Base-by-base conservation (phyloP, 2,888 invertebrate species). In the Apodemia mormo region DNA sequence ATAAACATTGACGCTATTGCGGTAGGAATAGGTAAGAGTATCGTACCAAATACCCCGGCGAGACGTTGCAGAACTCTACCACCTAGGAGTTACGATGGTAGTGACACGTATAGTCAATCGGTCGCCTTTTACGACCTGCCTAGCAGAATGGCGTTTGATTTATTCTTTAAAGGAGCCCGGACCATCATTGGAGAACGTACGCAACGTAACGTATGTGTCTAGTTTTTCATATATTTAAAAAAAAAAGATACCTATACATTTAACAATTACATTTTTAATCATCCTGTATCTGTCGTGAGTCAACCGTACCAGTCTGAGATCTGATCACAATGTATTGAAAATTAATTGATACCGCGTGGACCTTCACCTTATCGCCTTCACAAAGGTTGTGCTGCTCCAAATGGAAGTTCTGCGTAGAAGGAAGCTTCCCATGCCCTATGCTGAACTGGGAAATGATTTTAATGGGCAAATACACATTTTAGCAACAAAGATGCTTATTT, bases 271-370 rank as follows among this genome's bases (percentile, higher is more conserved):
- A 54, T 22, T 61, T 61, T 33, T 14, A 61, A 66, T 49, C 66
- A 66, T 8, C 14, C 45, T 66, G 66, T 66, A 52, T 33, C 14
- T 30, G 8, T 1, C 10, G 49, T 66, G 66, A 66, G 66, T 66
- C 66, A 66, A 66, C 61, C 65, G 22, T 9, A 5, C 49, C 3
- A 37, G 30, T 12, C 65, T 69, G 6, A 69, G 61, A 70, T 72
- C 70, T 43, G 72, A 68, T 72, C 70, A 70, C 70, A 69, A 72
- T 65, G 67, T 67, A 72, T 70, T 68, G 64, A 58, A 37, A 37
- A 68, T 69, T 66, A 70, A 70, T 68, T 70, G 64, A 69, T 71
- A 30, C 33, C 69, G 54, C 65, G 7, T 29, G 54, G 54, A 65
- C 68, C 68, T 69, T 69, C 65, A 68, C 68, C 68, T 52, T 29